Base-by-base conservation (phyloP, 2,888 invertebrate species). In the Spisula subtruncata region DNA sequence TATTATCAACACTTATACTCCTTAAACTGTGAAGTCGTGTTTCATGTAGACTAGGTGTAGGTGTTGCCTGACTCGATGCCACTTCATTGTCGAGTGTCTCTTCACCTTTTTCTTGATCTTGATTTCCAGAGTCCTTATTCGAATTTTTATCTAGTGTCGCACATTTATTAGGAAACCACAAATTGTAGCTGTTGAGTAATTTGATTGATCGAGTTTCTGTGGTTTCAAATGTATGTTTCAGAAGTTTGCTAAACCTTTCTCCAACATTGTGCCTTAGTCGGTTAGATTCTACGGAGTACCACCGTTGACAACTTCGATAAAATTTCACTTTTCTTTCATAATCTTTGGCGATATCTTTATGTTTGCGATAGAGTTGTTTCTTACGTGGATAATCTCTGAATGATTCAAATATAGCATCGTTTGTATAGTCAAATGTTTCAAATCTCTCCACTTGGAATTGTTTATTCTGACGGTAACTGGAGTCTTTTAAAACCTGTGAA, bases 321-420 rank as follows among this genome's bases (percentile, higher is more conserved):
- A 83, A 89, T 60, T 86, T 90, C 0, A 85, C 46, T 79, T 89
- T 90, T 48, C 84, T 86, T 46, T 92, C 91, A 32, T 87, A 91
- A 46, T 90, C 90, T 82, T 86, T 89, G 12, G 87, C 87, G n/a
- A 91, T 81, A 35, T 92, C 92, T 32, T 86, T 79, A 29, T 92
- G 92, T 18, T 89, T 90, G 41, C 90, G 75, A 60, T 89, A 92
- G 0, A 92, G 84, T 12, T 86, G 88, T 81, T 85, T 87, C 32
- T 89, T 89, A 82, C 88, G 85, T n/a, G 92, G 92, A 82, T 92
- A 91, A 51, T 91, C 88, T 48, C 88, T 66, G 51, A 92, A 87
- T 5, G 89, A 89, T 82, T 92, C 92, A 60, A 91, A 92, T 80
- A 90, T 89, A 16, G 92, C 92, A 81, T 92, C 90, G 46, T 90